Percentiles rank a stretch among this genome's conserved stretches.
These are phyloP conservation scores for Scyliorhinus canicula DNA, from an alignment of 2,797 vertebrate species.

Conservation along the genomic window DNA sequence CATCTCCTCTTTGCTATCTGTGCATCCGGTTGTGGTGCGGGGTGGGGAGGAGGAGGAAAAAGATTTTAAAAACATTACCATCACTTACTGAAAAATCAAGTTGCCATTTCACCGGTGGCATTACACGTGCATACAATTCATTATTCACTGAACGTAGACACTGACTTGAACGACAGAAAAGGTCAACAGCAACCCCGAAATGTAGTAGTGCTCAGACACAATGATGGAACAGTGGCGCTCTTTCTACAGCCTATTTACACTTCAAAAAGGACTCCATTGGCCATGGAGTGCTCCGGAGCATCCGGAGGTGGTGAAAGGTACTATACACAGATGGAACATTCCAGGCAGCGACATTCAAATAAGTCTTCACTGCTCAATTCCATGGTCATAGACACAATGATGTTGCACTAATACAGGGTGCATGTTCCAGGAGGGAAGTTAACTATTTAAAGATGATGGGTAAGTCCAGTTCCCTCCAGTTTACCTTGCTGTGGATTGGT, in stretches of 20 bases:
- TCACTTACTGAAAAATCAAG: neutral
- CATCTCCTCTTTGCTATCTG: constrained; percentile 56
- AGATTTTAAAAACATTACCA: neutral
- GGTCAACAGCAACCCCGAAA: neutral
- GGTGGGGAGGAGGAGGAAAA: neutral
- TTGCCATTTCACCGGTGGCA: neutral
- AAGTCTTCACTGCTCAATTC: neutral
- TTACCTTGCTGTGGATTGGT: constrained; percentile 54
- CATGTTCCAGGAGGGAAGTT: neutral
- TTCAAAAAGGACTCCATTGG: neutral
- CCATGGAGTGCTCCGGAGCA: no score
- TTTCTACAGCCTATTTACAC: neutral
- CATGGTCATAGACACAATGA: neutral
- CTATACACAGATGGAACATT: neutral
- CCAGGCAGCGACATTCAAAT: neutral
- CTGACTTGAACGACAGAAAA: neutral
- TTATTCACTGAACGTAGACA: neutral
- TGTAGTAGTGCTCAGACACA: neutral
- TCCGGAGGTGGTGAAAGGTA: neutral
- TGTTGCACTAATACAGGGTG: neutral
- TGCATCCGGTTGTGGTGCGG: neutral
- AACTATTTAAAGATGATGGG: neutral
- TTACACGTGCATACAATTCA: neutral
- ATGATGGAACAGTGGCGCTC: neutral
- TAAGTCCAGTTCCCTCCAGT: neutral